phyloP scores from a whole-genome alignment of 2,113 vertebrate genomes.

The Albula goreensis region DNA sequence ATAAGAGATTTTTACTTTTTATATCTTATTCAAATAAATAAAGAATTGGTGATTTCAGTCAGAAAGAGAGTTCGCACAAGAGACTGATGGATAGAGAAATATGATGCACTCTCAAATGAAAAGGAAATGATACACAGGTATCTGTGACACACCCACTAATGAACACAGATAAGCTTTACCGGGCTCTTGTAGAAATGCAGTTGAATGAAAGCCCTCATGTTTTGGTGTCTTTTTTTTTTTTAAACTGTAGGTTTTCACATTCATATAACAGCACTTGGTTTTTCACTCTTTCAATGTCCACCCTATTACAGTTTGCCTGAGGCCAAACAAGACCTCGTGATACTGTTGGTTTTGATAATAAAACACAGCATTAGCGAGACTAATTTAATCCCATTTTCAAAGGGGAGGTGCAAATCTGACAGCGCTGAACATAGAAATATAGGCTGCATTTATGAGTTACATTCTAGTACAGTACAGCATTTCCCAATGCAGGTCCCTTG shows the following conservation, averaged over 20 bases:
- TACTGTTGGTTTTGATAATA: neutral
- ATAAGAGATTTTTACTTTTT: conserved; percentile 34
- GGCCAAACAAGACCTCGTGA: neutral
- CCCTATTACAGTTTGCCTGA: neutral
- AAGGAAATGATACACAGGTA: neutral
- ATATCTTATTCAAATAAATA: conserved; percentile 56
- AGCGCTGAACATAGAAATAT: conserved; percentile 7
- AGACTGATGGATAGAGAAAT: neutral
- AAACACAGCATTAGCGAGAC: neutral
- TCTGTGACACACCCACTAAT: neutral
- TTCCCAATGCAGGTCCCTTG: neutral
- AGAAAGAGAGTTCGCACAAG: conserved; percentile 19
- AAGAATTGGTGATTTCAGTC: conserved; percentile 19
- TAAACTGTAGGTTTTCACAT: neutral
- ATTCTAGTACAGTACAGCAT: neutral
- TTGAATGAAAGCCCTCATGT: neutral
- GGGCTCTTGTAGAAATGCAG: neutral
- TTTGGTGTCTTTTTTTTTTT: neutral
- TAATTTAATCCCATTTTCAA: neutral
- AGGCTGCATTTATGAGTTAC: conserved; percentile 6
- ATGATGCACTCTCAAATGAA: neutral
- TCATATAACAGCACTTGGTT: conserved; percentile 19
- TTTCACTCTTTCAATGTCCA: neutral
- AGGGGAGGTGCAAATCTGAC: neutral
- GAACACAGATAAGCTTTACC: neutral